Evolutionary conservation across 2,888 invertebrate species (phyloP).

Genomic region (Lamellibrachia columna): DNA sequence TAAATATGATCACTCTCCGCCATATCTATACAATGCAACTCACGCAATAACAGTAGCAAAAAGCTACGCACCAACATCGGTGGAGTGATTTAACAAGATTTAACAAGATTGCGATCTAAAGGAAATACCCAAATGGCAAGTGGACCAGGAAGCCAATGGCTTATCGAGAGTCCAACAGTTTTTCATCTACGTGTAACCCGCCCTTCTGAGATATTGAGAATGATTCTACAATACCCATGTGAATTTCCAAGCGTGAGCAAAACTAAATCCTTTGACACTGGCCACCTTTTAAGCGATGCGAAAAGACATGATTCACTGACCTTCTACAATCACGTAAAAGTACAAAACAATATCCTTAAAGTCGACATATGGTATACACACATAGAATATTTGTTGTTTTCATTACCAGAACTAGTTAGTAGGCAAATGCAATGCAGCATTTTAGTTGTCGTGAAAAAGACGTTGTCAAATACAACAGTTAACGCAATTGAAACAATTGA

Average conservation of each 20-base stretch:
- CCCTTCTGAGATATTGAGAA: neutral
- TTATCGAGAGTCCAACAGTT: too few species aligned
- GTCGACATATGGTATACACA: neutral
- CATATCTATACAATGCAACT: constrained; percentile 66
- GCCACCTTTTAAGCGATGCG: neutral
- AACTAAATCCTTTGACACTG: neutral
- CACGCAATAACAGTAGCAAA: neutral
- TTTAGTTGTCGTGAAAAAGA: neutral
- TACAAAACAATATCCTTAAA: neutral
- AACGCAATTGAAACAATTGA: neutral
- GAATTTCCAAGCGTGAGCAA: neutral
- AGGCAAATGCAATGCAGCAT: neutral
- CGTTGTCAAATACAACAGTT: neutral
- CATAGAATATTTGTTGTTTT: neutral
- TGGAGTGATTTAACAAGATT: too few species aligned
- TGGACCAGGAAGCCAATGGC: too few species aligned
- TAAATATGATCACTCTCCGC: constrained; percentile 91
- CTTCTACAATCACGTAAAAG: neutral
- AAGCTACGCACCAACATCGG: too few species aligned
- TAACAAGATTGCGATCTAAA: too few species aligned
- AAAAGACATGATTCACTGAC: neutral
- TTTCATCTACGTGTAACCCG: too few species aligned
- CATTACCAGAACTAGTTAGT: neutral
- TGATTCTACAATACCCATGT: neutral
- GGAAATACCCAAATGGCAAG: too few species aligned